Base-by-base conservation (phyloP, 1,140 invertebrate genomes). In the Battus philenor region DNA sequence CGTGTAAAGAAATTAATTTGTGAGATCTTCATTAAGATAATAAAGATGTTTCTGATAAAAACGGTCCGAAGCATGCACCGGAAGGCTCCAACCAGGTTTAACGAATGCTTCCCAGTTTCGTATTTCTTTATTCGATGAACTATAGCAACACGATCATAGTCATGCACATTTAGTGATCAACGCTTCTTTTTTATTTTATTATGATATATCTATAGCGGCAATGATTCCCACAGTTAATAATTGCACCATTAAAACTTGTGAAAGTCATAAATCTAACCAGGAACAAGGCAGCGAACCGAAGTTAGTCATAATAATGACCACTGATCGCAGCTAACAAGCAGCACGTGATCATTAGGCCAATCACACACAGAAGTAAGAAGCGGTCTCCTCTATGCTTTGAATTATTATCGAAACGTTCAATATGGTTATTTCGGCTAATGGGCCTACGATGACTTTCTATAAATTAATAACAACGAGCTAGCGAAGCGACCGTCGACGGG, bases 371-470 rank as follows among this genome's bases (percentile, higher is more conserved):
- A 50, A 56, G 59, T 46, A 51, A 47, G 44, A 52, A 54, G 49
- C 44, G 47, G 51, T 51, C 55, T 43, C 52, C 50, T 38, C 32
- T 50, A 54, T 49, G 53, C 50, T 52, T 50, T 52, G 44, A 51
- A 69, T 63, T 79, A 81, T 74, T 62, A 60, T 54, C 44, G 53
- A 56, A 52, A 54, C 59, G 73, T 77, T 79, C 79, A 66, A 77
- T 80, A 83, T 83, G 79, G 73, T 65, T 68, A 80, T 80, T 68
- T 66, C 60, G 38, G 50, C 75, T 83, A 83, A 83, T 83, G 76
- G 73, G 47, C 55, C 26, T 56, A 68, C 68, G 68, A 80, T 83
- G 79, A 80, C 79, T 83, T 80, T 83, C 79, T 79, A 82, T 80
- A 83, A 80, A 83, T 80, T 79, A 75, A 79, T 83, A 83, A 80